Conservation (phyloP, 2,113 vertebrate genomes). For the Lophochroa leadbeateri region DNA sequence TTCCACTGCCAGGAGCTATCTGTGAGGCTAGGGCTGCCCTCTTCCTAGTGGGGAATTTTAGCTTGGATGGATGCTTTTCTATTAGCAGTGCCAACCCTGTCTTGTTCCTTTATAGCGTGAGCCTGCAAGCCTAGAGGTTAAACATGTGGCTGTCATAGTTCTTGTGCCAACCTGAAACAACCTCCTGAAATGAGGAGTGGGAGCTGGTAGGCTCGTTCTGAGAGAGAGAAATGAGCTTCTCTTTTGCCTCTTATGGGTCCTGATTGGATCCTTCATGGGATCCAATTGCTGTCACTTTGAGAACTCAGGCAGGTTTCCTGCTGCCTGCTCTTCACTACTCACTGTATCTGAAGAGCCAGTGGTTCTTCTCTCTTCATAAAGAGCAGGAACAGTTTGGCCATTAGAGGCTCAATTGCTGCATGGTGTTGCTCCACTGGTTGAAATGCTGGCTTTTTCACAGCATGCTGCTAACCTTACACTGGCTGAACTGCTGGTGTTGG, state of each 20-base stretch:
- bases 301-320: neutral
- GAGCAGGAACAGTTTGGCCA: neutral
- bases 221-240: neutral
- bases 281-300: neutral
- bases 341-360: accelerated
- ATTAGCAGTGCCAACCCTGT: neutral
- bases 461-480: accelerated
- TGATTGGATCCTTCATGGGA: neutral
- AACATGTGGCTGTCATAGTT: neutral
- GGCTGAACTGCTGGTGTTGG: neutral
- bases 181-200: neutral
- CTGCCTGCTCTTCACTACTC: neutral
- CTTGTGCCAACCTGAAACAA: neutral
- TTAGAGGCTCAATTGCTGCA: neutral
- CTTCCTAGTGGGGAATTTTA: neutral
- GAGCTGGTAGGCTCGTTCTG: neutral
- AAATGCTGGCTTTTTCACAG: neutral
- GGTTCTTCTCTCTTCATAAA: neutral
- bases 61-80: neutral
- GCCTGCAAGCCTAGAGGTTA: neutral
- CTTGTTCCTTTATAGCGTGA: neutral
- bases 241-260: neutral
- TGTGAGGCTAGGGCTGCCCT: neutral
- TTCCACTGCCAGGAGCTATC: conserved; percentile 10
- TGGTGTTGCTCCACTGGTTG: neutral